Percentiles rank a stretch among this genome's conserved stretches.
Conservation (phyloP, 1,140 invertebrate genomes). For the Drosophila seguyi region DNA sequence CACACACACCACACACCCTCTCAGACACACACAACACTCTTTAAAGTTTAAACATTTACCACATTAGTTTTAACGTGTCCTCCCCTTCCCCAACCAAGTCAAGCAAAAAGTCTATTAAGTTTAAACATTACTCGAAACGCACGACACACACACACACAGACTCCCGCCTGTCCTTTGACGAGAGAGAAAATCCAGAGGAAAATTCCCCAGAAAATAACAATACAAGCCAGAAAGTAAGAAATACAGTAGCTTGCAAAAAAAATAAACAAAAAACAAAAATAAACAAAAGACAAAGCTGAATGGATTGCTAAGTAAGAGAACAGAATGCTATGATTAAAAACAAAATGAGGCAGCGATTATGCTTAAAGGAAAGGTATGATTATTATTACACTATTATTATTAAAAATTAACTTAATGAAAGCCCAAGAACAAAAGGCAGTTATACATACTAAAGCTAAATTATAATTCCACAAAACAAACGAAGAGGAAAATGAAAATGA, state of each 20-base stretch:
- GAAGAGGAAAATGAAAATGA: background rate
- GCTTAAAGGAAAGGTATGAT: conserved; percentile 70
- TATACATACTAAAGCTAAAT: conserved; percentile 48
- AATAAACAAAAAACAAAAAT: too few relatives aligned
- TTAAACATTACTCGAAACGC: conserved; percentile 50
- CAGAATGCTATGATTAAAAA: conserved; percentile 43
- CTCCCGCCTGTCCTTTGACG: conserved; percentile 53
- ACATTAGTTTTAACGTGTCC: conserved; percentile 66
- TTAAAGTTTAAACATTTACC: conserved; percentile 69
- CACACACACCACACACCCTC: too few relatives aligned
- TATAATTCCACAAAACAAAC: conserved; percentile 40
- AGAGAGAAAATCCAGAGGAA: conserved; percentile 12
- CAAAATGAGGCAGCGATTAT: conserved; percentile 53
- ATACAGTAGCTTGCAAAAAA: conserved; percentile 41
- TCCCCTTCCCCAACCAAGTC: conserved; percentile 3
- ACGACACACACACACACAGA: conserved; percentile 55
- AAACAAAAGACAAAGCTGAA: conserved; percentile 23
- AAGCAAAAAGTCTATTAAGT: conserved; percentile 43
- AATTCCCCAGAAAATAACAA: conserved; percentile 31
- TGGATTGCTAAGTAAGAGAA: conserved; percentile 56
- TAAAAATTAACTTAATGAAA: conserved; percentile 62
- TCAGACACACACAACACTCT: conserved; percentile 36
- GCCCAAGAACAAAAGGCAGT: conserved; percentile 45
- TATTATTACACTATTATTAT: conserved; percentile 75
- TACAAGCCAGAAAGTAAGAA: conserved; percentile 16